Conservation (phyloP, 2,113 vertebrate genomes). For the Carollia perspicillata region DNA sequence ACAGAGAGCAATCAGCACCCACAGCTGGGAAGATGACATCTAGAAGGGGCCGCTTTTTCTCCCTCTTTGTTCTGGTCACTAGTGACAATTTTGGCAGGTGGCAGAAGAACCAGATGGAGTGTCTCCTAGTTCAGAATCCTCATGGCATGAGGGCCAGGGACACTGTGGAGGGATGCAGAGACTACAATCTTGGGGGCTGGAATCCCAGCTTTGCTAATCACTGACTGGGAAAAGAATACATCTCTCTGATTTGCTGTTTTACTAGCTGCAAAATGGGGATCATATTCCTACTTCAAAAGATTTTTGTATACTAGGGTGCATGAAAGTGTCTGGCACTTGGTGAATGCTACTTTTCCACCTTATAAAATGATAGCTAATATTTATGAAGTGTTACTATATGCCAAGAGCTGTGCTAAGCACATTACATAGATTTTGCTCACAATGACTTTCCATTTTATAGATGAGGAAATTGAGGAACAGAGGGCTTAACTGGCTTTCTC, state of each 20-base stretch:
- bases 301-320: not conserved
- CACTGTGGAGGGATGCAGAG: not conserved
- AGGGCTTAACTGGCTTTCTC: not conserved
- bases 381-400: not conserved
- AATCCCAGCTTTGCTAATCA: not conserved
- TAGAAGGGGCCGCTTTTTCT: not conserved
- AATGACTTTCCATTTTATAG: not conserved
- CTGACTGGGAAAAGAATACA: not conserved
- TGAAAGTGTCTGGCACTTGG: not conserved
- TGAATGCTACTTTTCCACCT: not conserved
- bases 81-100: not conserved
- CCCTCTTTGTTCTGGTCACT: not conserved
- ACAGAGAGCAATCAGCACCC: not conserved
- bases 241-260: not conserved
- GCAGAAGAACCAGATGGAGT: not conserved
- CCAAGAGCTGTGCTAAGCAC: not conserved
- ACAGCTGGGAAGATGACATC: not conserved
- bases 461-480: not conserved
- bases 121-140: not conserved
- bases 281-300: constrained; percentile 4
- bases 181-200: not conserved
- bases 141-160: not conserved
- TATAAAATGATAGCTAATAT: not conserved
- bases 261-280: not conserved
- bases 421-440: not conserved